Conservation (phyloP, 2,113 vertebrate species). For the Daphoenositta chrysoptera region DNA sequence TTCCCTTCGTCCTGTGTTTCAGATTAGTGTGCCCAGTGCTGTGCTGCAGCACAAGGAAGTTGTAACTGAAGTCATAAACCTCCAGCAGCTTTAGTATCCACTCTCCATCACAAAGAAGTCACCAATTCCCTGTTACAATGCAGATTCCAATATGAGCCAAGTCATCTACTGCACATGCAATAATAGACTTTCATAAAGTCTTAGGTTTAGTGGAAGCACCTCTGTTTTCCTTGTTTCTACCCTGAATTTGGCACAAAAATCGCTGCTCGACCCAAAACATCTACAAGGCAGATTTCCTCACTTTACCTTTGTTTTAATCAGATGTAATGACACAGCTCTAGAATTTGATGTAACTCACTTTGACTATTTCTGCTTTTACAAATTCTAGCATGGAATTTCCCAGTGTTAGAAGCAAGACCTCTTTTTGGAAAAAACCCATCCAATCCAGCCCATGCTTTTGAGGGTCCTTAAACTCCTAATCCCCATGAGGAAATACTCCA, state of each 20-base stretch:
- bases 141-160: not conserved
- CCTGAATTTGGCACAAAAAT: not conserved
- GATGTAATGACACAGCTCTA: not conserved
- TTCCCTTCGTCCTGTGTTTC: no score
- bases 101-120: rapidly evolving
- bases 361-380: not conserved
- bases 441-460: not conserved
- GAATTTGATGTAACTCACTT: not conserved
- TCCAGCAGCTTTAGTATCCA: not conserved
- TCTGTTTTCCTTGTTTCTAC: not conserved
- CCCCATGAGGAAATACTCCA: not conserved
- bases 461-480: not conserved
- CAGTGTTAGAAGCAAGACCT: not conserved
- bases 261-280: not conserved
- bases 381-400: not conserved
- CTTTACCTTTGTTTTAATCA: not conserved
- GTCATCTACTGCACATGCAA: not conserved
- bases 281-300: not conserved
- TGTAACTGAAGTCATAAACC: not conserved
- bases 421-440: not conserved
- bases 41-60: not conserved
- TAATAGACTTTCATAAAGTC: not conserved
- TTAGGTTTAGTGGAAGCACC: not conserved
- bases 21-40: not conserved
- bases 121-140: not conserved